Evolutionary conservation across 1,140 invertebrate genomes (phyloP).

Genomic region (Phortica variegata): DNA sequence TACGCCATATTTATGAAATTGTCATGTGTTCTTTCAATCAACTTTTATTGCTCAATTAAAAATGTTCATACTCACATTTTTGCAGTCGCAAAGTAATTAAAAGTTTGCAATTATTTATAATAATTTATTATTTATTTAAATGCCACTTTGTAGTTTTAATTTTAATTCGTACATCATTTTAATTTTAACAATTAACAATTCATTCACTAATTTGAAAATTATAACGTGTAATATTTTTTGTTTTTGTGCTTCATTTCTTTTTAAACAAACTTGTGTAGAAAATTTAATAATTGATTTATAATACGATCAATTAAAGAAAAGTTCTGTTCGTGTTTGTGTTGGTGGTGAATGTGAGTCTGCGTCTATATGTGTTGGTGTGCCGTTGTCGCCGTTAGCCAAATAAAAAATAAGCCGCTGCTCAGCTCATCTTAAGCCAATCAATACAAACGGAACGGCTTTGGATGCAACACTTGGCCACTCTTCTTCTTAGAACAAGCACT

Average conservation of each 20-base stretch:
- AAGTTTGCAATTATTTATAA: constrained; percentile 32
- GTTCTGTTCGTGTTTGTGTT: too few species aligned
- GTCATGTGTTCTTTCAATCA: too few species aligned
- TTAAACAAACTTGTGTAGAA: too few species aligned
- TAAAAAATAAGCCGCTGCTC: neutral
- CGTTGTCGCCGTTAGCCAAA: neutral
- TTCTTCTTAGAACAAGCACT: constrained; percentile 53
- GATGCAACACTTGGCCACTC: constrained; percentile 44
- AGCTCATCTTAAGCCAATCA: too few species aligned
- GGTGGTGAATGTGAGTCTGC: constrained; percentile 12
- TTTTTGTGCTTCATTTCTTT: constrained; percentile 32
- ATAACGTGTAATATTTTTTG: neutral
- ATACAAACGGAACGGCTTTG: constrained; percentile 54
- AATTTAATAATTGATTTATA: too few species aligned
- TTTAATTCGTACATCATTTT: constrained; percentile 19
- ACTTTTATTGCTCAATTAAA: too few species aligned
- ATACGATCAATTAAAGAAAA: too few species aligned
- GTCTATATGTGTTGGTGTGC: neutral
- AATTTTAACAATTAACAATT: constrained; percentile 39
- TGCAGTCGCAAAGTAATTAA: too few species aligned
- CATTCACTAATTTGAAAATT: constrained; percentile 14
- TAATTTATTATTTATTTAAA: constrained; percentile 41
- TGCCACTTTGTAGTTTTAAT: too few species aligned
- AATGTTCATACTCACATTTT: too few species aligned
- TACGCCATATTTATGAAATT: too few species aligned